A percentile compares a stretch with the other conserved stretches of the same genome.
These are phyloP conservation scores for Brassicogethes aeneus DNA, from an alignment of 2,888 invertebrate genomes.

Conservation along the genomic window DNA sequence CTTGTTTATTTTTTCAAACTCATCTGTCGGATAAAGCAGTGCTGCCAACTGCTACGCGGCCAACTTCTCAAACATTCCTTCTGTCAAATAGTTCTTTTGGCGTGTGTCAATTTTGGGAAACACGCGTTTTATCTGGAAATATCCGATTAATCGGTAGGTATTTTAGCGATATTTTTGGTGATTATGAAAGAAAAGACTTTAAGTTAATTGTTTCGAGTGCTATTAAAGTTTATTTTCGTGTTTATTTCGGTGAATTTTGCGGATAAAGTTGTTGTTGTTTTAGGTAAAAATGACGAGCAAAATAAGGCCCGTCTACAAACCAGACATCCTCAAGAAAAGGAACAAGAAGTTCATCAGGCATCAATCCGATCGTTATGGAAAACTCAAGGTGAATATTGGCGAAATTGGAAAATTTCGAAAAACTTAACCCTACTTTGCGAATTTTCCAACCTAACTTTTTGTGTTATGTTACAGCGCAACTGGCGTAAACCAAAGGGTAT, in stretches of 20 bases:
- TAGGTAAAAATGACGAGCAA: slow-evolving; percentile 52
- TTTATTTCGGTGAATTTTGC: slow-evolving; percentile 1
- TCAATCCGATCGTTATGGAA: slow-evolving; percentile 96
- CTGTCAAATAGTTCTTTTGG: no score
- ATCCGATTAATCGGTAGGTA: slow-evolving; percentile 26
- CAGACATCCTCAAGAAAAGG: slow-evolving; percentile 92
- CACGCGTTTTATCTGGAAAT: slow-evolving; percentile 16
- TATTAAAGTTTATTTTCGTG: slow-evolving; percentile 2
- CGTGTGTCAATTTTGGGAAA: slow-evolving; percentile 3
- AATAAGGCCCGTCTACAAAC: slow-evolving; percentile 81
- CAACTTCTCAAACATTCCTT: no score
- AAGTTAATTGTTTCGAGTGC: slow-evolving; percentile 4
- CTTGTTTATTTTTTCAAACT: no score
- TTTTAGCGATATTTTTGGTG: slow-evolving; percentile 10
- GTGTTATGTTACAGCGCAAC: slow-evolving; percentile 57
- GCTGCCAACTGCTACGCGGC: no score
- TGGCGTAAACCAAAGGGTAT: slow-evolving; percentile 99
- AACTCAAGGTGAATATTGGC: slow-evolving; percentile 65
- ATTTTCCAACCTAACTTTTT: slow-evolving; percentile 3
- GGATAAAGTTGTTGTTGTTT: background rate
- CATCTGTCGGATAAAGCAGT: no score
- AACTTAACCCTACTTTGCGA: slow-evolving; percentile 1
- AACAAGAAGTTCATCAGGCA: slow-evolving; percentile 97
- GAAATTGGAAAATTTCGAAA: background rate
- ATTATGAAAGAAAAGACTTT: no score